These are phyloP conservation scores for Ptychochromis oligacanthus DNA, from an alignment of 2,113 vertebrate species.

Conservation along the genomic window DNA sequence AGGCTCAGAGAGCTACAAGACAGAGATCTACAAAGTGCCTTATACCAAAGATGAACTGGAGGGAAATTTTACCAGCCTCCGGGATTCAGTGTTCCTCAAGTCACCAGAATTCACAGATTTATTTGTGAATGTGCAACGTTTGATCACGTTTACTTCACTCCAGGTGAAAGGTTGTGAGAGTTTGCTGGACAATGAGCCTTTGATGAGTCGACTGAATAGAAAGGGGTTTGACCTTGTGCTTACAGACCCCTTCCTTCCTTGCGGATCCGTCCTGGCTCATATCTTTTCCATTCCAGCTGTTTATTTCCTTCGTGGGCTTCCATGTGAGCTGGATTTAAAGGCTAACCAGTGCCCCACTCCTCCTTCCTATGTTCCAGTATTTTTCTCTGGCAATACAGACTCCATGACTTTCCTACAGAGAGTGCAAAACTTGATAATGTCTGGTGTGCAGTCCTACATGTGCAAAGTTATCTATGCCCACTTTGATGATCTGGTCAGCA, in stretches of 20 bases:
- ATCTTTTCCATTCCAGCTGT: conserved; percentile 82
- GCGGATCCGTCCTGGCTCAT: conserved; percentile 83
- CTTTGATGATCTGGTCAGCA: conserved; percentile 72
- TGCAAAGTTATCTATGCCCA: conserved; percentile 58
- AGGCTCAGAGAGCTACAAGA: conserved; percentile 30
- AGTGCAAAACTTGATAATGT: conserved; percentile 79
- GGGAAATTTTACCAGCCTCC: not conserved
- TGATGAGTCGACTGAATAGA: conserved; percentile 76
- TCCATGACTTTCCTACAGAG: conserved; percentile 84
- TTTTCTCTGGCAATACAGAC: conserved; percentile 57
- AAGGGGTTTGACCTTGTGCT: conserved; percentile 82
- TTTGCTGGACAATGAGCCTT: conserved; percentile 74
- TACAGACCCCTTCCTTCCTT: conserved; percentile 85
- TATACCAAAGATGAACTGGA: conserved; percentile 68
- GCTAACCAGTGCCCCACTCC: conserved; percentile 83
- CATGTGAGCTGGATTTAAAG: conserved; percentile 76
- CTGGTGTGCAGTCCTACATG: not conserved
- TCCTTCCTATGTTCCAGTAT: conserved; percentile 79
- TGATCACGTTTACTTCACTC: conserved; percentile 61
- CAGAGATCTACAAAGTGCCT: conserved; percentile 72
- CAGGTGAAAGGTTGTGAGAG: conserved; percentile 67
- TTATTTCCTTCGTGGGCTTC: conserved; percentile 82
- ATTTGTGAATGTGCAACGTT: conserved; percentile 21
- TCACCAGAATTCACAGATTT: conserved; percentile 7
- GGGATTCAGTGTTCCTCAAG: conserved; percentile 28